Evolutionary conservation across 2,888 invertebrate genomes (phyloP).

Genomic region (Entomobrya multifasciata): DNA sequence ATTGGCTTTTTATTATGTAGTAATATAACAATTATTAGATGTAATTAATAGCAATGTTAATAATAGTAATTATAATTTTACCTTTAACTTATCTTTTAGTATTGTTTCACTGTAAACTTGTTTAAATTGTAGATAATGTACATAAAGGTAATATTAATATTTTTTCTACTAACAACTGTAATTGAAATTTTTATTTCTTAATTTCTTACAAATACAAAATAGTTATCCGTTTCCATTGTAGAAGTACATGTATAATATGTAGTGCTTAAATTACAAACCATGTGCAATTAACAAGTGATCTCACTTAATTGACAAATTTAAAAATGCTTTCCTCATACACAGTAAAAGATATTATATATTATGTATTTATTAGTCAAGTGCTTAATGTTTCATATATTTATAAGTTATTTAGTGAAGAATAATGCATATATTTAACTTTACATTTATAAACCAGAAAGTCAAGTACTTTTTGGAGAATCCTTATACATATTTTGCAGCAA

Average conservation of each 20-base stretch:
- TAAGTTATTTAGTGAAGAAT: not conserved
- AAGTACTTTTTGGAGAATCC: not conserved
- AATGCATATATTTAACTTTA: no score
- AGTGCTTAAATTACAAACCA: constrained; percentile 43
- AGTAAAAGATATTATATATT: constrained; percentile 3
- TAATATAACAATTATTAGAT: not conserved
- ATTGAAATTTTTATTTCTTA: not conserved
- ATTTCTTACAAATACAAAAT: constrained; percentile 54
- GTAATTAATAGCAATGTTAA: constrained; percentile 7
- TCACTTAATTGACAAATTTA: constrained; percentile 13
- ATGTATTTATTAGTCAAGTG: not conserved
- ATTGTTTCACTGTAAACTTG: constrained; percentile 43
- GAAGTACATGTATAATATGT: not conserved
- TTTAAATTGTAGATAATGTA: not conserved
- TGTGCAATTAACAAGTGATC: constrained; percentile 66
- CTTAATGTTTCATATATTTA: not conserved
- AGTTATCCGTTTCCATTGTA: constrained; percentile 52
- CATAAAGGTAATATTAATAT: constrained; percentile 1
- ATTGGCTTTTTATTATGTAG: constrained; percentile 12
- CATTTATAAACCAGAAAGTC: no score
- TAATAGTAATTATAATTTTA: not conserved
- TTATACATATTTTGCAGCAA: constrained; percentile 18
- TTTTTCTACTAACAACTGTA: not conserved
- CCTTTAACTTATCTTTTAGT: not conserved
- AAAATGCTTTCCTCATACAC: no score